A percentile compares a stretch with the other conserved stretches of the same genome.
Evolutionary conservation across 2,113 vertebrate species (phyloP).

Genomic region (Hydrochoerus hydrochaeris): DNA sequence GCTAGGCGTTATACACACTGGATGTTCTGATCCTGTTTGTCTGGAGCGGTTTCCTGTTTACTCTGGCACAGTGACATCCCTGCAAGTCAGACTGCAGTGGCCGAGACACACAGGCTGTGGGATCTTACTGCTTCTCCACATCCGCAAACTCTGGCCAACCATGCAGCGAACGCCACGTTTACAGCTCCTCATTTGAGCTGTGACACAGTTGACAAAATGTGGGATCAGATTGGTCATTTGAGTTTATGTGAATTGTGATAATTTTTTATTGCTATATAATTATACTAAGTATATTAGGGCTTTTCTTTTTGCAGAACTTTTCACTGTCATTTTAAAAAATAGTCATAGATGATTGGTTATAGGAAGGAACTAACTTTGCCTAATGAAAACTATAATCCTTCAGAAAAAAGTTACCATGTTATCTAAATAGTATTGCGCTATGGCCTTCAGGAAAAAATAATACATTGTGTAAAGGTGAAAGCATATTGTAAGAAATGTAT

Average conservation of each 20-base stretch:
- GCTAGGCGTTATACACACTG: neutral
- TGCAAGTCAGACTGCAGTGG: neutral
- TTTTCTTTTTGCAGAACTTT: neutral
- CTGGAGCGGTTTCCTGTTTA: slow-evolving; percentile 46
- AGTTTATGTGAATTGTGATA: neutral
- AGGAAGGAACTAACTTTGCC: neutral
- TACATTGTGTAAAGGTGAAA: neutral
- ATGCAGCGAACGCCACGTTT: neutral
- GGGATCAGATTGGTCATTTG: neutral
- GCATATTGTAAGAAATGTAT: neutral
- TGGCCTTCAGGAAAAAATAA: neutral
- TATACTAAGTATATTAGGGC: neutral
- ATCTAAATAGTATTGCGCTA: neutral
- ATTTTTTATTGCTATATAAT: neutral
- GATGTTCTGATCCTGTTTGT: neutral
- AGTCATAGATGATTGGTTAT: neutral
- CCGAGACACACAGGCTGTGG: slow-evolving; percentile 22
- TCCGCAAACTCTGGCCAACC: slow-evolving; percentile 1
- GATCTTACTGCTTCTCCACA: neutral
- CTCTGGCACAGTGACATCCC: neutral
- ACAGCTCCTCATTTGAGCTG: neutral
- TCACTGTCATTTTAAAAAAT: neutral
- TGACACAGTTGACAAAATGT: neutral
- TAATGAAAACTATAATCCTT: neutral
- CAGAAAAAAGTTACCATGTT: neutral